phyloP scores from a whole-genome alignment of 2,113 vertebrate species.

The Patagioenas fasciata region DNA sequence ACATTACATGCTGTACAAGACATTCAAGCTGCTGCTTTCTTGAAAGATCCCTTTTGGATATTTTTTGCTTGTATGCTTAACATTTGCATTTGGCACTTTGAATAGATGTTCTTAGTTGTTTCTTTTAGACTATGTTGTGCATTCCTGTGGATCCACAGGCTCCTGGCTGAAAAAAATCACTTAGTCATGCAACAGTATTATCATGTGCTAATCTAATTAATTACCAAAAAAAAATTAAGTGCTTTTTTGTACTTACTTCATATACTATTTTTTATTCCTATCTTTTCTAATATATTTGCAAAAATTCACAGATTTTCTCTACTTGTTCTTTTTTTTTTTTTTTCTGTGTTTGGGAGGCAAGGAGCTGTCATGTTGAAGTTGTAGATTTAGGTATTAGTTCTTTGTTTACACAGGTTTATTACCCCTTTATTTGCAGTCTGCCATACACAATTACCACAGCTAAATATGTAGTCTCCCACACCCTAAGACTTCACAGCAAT shows the following conservation, averaged over 20 bases:
- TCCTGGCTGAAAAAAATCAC: not conserved
- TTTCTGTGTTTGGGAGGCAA: not conserved
- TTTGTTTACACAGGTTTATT: not conserved
- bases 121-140: not conserved
- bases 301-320: not conserved
- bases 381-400: not conserved
- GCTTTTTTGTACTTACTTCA: not conserved
- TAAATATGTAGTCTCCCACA: not conserved
- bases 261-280: not conserved
- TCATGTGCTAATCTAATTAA: not conserved
- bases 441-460: not conserved
- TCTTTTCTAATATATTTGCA: not conserved
- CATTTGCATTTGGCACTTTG: conserved; percentile 1
- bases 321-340: not conserved
- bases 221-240: not conserved
- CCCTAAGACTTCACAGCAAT: not conserved
- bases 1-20: conserved; percentile 29
- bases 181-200: not conserved
- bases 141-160: not conserved
- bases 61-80: conserved; percentile 1
- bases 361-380: not conserved
- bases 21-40: conserved; percentile 34
- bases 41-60: not conserved
- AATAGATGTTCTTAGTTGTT: not conserved
- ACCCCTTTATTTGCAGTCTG: not conserved